A percentile compares a stretch with the other conserved stretches of the same genome.
phyloP scores from a whole-genome alignment of 2,113 vertebrate genomes.

The Sorex araneus region DNA sequence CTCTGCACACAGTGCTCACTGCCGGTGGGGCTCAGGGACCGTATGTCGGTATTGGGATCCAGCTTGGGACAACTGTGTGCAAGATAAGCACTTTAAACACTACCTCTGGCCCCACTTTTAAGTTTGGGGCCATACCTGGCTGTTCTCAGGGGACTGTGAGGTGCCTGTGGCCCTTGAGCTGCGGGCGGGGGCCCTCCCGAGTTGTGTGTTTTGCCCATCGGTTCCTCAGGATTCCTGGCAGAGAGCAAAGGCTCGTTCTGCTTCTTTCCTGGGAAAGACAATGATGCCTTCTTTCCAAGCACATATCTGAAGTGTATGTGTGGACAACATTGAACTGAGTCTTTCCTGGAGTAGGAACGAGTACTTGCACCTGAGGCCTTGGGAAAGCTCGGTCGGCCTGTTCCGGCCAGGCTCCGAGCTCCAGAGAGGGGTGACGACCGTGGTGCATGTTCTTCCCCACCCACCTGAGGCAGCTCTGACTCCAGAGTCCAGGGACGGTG shows the following conservation, averaged over 20 bases:
- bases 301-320: conserved; percentile 71
- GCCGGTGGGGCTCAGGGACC: too few species aligned
- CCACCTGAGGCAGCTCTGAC: not conserved
- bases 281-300: conserved; percentile 75
- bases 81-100: too few species aligned
- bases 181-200: too few species aligned
- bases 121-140: too few species aligned
- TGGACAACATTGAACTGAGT: conserved; percentile 71
- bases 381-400: not conserved
- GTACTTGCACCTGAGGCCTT: not conserved
- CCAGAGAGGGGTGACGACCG: not conserved
- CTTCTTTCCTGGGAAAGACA: conserved; percentile 47
- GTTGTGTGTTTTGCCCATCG: not conserved
- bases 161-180: too few species aligned
- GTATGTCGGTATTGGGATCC: too few species aligned
- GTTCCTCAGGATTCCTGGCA: not conserved
- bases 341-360: conserved; percentile 51
- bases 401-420: too few species aligned
- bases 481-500: too few species aligned
- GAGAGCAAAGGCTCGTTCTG: not conserved
- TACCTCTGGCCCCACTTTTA: too few species aligned
- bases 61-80: too few species aligned
- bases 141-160: too few species aligned
- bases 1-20: too few species aligned
- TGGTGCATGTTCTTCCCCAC: not conserved